Conservation (phyloP, 2,888 invertebrate species). For the Eilema caniola region DNA sequence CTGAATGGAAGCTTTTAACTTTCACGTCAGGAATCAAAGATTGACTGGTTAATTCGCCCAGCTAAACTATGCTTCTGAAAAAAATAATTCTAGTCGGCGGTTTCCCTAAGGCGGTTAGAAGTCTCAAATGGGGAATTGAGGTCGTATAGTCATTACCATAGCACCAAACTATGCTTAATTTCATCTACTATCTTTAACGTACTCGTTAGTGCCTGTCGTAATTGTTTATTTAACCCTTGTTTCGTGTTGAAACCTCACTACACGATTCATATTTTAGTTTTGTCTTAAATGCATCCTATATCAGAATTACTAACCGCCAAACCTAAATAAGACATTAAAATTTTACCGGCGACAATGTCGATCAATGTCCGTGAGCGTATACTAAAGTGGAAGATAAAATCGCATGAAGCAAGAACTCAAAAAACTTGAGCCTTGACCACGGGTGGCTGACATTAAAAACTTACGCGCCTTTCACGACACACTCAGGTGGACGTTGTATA, state of each 20-base stretch:
- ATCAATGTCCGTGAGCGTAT: constrained; percentile 55
- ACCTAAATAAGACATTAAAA: constrained; percentile 31
- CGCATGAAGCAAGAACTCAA: constrained; percentile 74
- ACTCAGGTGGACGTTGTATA: constrained; percentile 84
- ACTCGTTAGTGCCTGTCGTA: too few relatives aligned
- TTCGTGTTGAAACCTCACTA: not conserved
- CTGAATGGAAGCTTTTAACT: not conserved
- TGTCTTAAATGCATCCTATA: not conserved
- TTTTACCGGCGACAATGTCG: constrained; percentile 45
- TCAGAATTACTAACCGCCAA: constrained; percentile 26
- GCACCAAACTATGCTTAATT: too few relatives aligned
- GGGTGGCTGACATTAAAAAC: constrained; percentile 81
- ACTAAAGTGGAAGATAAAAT: constrained; percentile 66
- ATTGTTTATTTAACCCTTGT: not conserved
- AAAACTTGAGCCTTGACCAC: constrained; percentile 84
- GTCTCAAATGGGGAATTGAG: not conserved
- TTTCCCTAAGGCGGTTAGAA: too few relatives aligned
- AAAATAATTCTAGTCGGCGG: not conserved
- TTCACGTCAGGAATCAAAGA: not conserved
- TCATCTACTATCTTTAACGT: too few relatives aligned
- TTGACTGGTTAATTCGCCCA: not conserved
- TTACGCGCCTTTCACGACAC: constrained; percentile 81
- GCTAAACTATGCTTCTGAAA: not conserved
- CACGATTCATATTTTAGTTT: not conserved
- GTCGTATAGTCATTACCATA: not conserved